Evolutionary conservation across 1,140 invertebrate species (phyloP), one percentile per base, ranked within the genome.

Genomic region (Tetragonula clypearis): DNA sequence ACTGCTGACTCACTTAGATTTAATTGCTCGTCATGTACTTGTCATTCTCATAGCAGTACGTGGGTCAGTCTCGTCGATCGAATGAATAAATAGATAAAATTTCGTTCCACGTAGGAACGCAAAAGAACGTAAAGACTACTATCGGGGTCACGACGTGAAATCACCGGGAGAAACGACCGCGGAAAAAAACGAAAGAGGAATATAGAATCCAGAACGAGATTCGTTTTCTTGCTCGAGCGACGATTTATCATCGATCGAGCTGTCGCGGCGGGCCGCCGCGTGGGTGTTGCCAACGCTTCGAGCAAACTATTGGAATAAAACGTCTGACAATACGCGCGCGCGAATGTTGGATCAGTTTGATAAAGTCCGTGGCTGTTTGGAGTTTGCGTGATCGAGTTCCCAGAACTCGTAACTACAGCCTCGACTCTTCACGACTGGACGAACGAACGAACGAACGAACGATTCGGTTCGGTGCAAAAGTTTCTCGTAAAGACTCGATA

Each of bases 231-330:
- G 82, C 53, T 41, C n/a, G 60, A n/a, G 23, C 12, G 26, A 72
- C 56, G 82, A 79, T 84, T 79, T 79, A 84, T 69, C 68, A 76
- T 71, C 76, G 71, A 84, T 79, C 82, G 76, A 72, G 41, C 41
- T 12, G 26, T 14, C 60, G 62, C 11, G 49, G 35, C 1, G 19
- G 55, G 14, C 0, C 15, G 53, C 56, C 26, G 82, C 82, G 74
- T 83, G 65, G 82, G 82, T 78, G 82, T 78, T 79, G 56, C 41
- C 82, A 77, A 17, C 74, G 82, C 65, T 56, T 14, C 62, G 55
- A 56, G 82, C 35, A 0, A 58, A 69, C 82, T 69, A 68, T 58
- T n/a, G 73, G 55, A 77, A 78, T 78, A 30, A 78, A 83, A 83
- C 60, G 58, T 23, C 26, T 56, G 35, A 35, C 56, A n/a, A 17